Percentiles rank a stretch among this genome's conserved stretches.
phyloP scores from a whole-genome alignment of 1,140 invertebrate genomes.

The Lepidostoma basale region DNA sequence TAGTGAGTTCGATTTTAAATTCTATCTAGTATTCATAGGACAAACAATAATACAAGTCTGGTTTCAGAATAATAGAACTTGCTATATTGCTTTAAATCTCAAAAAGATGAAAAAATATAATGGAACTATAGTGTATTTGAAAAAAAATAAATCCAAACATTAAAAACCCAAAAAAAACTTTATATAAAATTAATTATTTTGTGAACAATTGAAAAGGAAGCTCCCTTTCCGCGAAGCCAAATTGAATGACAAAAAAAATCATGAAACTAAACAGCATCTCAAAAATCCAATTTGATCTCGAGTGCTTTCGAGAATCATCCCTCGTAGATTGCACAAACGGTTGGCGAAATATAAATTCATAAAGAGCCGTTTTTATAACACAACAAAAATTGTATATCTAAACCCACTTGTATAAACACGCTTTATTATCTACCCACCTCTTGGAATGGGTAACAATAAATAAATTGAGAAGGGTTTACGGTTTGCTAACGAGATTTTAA shows the following conservation, averaged over 20 bases:
- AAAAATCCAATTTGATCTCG: constrained; percentile 26
- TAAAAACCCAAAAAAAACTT: too few species aligned
- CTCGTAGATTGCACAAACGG: constrained; percentile 13
- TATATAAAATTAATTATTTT: too few species aligned
- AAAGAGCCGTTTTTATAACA: constrained; percentile 1
- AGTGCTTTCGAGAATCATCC: constrained; percentile 8
- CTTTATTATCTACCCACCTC: constrained; percentile 17
- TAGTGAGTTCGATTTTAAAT: too few species aligned
- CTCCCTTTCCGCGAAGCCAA: constrained; percentile 1
- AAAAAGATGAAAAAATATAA: too few species aligned
- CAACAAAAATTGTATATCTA: constrained; percentile 10
- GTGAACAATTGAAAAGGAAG: too few species aligned
- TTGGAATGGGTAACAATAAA: constrained; percentile 19
- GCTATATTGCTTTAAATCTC: too few species aligned
- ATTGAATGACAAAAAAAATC: constrained; percentile 13
- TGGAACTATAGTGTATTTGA: too few species aligned
- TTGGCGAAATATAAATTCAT: constrained; percentile 23
- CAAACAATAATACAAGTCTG: too few species aligned
- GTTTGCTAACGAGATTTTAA: constrained; percentile 32
- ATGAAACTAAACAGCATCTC: not conserved
- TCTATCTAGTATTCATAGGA: too few species aligned
- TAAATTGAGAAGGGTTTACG: constrained; percentile 28
- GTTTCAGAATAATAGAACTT: too few species aligned
- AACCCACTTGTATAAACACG: constrained; percentile 32
- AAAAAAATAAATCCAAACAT: too few species aligned